Base-by-base conservation (phyloP, 2,797 vertebrate genomes). In the Glossophaga mutica region DNA sequence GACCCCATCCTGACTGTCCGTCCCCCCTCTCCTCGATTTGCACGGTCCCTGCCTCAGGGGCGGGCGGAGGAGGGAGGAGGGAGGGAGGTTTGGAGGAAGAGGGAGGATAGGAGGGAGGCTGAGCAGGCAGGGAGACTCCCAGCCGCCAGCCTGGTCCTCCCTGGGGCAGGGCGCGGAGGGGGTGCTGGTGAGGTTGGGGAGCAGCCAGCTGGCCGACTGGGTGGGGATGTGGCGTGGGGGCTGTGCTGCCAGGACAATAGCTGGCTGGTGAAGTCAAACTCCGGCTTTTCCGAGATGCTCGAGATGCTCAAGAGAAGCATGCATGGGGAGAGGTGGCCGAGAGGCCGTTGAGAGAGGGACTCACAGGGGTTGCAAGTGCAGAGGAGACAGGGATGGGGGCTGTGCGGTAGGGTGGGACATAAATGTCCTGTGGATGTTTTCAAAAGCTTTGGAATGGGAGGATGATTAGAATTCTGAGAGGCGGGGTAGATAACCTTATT, bases 1-100 rank as follows among this genome's bases (percentile, higher is more conserved):
- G 81, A 95, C 77, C 87, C 95, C 39, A 74, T 76, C 79, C 14
- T 26, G 81, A 52, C 57, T 50, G 79, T 85, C 76, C 0, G 93
- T 96, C 89, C 94, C 96, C 94, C 96, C 96, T 95, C 95, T 96
- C 83, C 94, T 95, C 44, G 96, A 97, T 97, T 97, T 93, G 97
- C 94, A 97, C 79, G 39, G 84, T 96, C 91, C 89, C 96, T 94
- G 90, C 93, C 95, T 93, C 89, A 89, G 96, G 91, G 93, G 88
- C 79, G 89, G 96, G 95, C 9, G 91, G 96, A 77, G 57, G 19
- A 83, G 79, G 74, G 46, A 34, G 95, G 93, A 96, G 86, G 89
- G 77, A 95, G 89, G 95, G 86, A 93, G 77, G 65, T 32, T 87
- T 34, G 65, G 92, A 91, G 84, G 73, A 82, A 87, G 57, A 86